Evolutionary conservation across 2,888 invertebrate genomes (phyloP).

Genomic region (Caenorhabditis sp.): DNA sequence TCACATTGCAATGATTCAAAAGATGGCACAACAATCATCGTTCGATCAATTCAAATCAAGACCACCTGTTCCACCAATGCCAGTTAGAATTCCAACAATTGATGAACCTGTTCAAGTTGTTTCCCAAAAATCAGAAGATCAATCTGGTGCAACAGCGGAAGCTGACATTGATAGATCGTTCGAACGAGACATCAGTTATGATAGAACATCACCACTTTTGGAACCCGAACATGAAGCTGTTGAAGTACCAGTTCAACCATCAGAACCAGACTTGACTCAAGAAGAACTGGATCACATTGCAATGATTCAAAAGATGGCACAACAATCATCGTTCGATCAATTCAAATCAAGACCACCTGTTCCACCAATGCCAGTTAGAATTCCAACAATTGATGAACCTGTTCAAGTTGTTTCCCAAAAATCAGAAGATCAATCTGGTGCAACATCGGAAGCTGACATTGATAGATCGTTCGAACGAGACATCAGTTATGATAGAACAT

Average conservation of each 20-base stretch:
- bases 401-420: not conserved
- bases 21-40: constrained; percentile 16
- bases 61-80: constrained; percentile 7
- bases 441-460: constrained; percentile 25
- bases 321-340: constrained; percentile 15
- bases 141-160: constrained; percentile 34
- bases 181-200: constrained; percentile 9
- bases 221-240: constrained; percentile 8
- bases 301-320: constrained; percentile 30
- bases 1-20: constrained; percentile 18
- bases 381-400: constrained; percentile 6
- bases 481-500: not conserved
- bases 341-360: not conserved
- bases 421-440: constrained; percentile 15
- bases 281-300: constrained; percentile 44
- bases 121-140: constrained; percentile 5
- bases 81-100: constrained; percentile 8
- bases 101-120: constrained; percentile 9
- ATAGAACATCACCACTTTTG: not conserved
- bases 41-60: constrained; percentile 3
- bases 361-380: constrained; percentile 8
- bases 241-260: constrained; percentile 7
- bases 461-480: not conserved
- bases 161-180: constrained; percentile 19
- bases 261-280: constrained; percentile 17